Evolutionary conservation across 2,888 invertebrate genomes (phyloP).

Genomic region (Ptilodon capucinus): DNA sequence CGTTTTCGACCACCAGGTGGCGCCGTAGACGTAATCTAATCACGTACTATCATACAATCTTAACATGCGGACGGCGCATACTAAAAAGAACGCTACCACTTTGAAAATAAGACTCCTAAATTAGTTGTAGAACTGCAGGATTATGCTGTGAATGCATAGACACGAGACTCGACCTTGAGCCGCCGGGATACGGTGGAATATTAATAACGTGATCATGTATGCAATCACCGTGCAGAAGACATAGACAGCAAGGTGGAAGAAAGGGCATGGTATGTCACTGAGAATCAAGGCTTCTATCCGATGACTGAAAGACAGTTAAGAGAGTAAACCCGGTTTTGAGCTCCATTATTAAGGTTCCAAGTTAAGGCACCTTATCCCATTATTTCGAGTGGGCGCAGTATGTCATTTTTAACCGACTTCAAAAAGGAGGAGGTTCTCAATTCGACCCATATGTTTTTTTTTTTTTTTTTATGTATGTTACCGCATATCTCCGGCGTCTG

Average conservation of each 20-base stretch:
- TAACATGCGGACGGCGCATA: constrained; percentile 4
- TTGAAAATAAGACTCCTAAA: constrained; percentile 22
- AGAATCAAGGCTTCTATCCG: constrained; percentile 68
- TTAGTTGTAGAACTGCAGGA: constrained; percentile 22
- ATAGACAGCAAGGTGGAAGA: constrained; percentile 77
- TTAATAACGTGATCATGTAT: constrained; percentile 75
- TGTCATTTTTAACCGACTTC: no score
- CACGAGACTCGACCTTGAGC: constrained; percentile 64
- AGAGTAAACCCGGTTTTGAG: no score
- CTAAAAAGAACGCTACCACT: constrained; percentile 13
- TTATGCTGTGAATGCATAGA: constrained; percentile 53
- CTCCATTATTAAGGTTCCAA: no score
- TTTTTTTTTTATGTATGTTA: no score
- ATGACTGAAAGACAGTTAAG: no score
- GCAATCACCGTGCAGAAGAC: constrained; percentile 75
- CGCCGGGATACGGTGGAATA: constrained; percentile 67
- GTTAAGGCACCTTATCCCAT: no score
- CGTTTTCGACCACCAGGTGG: constrained; percentile 61
- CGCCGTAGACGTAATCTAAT: constrained; percentile 49
- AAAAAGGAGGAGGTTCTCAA: no score
- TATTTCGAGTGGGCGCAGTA: no score
- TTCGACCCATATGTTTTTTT: no score
- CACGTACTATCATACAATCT: constrained; percentile 46
- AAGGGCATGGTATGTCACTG: constrained; percentile 77
- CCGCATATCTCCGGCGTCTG: no score